Evolutionary conservation across 2,888 invertebrate genomes (phyloP).

Genomic region (Keiferia lycopersicella): DNA sequence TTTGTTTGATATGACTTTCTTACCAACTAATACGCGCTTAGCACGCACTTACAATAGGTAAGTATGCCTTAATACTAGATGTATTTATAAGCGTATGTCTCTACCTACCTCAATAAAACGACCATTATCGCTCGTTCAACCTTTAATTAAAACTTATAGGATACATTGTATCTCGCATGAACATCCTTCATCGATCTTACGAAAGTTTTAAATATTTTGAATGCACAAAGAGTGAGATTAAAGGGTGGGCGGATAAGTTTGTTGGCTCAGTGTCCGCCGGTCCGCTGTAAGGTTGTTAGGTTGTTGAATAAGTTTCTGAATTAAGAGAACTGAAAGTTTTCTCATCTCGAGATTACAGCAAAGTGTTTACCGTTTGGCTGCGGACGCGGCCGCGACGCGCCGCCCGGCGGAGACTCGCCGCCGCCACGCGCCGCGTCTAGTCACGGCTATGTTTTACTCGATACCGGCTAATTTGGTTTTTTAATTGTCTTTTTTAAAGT

Average conservation of each 20-base stretch:
- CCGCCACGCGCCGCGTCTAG: constrained; percentile 32
- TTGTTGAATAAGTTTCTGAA: constrained; percentile 82
- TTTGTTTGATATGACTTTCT: no score
- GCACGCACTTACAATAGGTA: no score
- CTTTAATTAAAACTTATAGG: not conserved
- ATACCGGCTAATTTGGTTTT: constrained; percentile 40
- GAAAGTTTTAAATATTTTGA: constrained; percentile 18
- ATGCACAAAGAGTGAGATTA: constrained; percentile 64
- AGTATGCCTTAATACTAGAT: no score
- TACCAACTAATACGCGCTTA: no score
- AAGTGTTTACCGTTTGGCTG: constrained; percentile 82
- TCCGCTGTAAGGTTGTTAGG: constrained; percentile 80
- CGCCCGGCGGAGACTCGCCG: constrained; percentile 42
- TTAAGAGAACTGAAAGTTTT: constrained; percentile 83
- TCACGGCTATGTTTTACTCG: constrained; percentile 31
- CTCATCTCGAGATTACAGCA: constrained; percentile 82
- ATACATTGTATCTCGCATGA: not conserved
- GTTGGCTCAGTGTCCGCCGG: constrained; percentile 76
- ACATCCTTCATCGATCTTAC: not conserved
- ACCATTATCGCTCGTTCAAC: not conserved
- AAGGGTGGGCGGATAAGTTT: constrained; percentile 65
- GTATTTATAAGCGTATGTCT: not conserved
- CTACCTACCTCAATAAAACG: not conserved
- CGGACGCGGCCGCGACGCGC: constrained; percentile 67
- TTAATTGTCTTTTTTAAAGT: constrained; percentile 37